Base-by-base conservation (phyloP, 1,140 invertebrate genomes). In the Heliconius eleuchia region DNA sequence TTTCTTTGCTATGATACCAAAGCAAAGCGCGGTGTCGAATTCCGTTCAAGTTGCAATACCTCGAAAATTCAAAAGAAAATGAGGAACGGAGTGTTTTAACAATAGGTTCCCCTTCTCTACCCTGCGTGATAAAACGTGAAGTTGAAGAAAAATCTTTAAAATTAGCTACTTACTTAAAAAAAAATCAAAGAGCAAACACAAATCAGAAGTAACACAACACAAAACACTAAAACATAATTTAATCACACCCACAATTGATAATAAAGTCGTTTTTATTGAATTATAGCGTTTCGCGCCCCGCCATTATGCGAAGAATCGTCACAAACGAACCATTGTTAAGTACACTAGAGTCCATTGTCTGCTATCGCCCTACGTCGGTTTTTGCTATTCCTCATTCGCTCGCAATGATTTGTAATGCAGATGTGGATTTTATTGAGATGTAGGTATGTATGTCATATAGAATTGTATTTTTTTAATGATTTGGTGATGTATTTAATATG, bases 291-390 rank as follows among this genome's bases (percentile, higher is more conserved):
- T 91, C 87, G 89, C 92, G 86, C 90, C 88, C 91, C 87, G 89
- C 88, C 80, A 92, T 92, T 92, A 92, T 92, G 91, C 88, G 91
- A 94, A 93, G 92, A 92, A 92, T 92, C 86, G 91, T 90, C 91
- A 93, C 91, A 94, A 94, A 94, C 92, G 92, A 94, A 94, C 83
- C 89, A 92, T 94, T 94, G 92, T 94, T 85, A 86, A 84, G 86
- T 86, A 92, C 92, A 94, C 92, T 93, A 92, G 90, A 81, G 88
- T 76, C 86, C 87, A 92, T 94, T 94, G 92, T 94, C 88, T 92
- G 88, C 91, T 92, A 93, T 94, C 92, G 90, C 87, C 81, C 84
- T 78, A 83, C 89, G 87, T 90, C 87, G 90, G 87, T 92, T 93
- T 94, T 92, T 92, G 91, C 89, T 84, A 88, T 85, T 85, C 89